These are phyloP conservation scores for Platygyra sinensis DNA, from an alignment of 64 coral and sea anemone species.

Conservation along the genomic window DNA sequence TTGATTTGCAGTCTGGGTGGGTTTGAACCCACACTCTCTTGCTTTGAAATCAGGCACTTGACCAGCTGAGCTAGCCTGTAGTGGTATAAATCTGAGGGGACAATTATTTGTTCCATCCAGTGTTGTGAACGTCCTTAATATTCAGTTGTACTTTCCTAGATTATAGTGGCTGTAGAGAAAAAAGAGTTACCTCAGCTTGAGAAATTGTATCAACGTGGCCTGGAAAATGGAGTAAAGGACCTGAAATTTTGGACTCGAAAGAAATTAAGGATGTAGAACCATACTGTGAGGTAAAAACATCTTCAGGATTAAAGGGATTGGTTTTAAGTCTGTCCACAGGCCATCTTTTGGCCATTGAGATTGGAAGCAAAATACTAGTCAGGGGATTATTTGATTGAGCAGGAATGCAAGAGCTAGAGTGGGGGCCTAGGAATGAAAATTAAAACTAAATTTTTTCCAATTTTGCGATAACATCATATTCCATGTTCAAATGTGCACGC, in stretches of 20 bases:
- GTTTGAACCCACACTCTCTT: too few species aligned
- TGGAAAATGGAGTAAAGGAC: constrained; percentile 92
- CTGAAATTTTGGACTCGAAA: constrained; percentile 75
- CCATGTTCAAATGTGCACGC: too few species aligned
- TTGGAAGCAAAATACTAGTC: too few species aligned
- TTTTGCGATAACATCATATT: too few species aligned
- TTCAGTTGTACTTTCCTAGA: constrained; percentile 50
- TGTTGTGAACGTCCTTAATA: too few species aligned
- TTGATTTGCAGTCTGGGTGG: too few species aligned
- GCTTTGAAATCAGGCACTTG: too few species aligned
- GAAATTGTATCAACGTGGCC: constrained; percentile 84
- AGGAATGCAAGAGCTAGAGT: too few species aligned
- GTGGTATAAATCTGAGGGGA: neutral
- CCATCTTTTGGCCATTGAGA: neutral
- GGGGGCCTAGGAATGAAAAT: too few species aligned
- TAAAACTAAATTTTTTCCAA: too few species aligned
- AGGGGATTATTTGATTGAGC: too few species aligned
- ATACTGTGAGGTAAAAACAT: constrained; percentile 76
- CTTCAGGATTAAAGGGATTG: neutral
- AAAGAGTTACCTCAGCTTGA: constrained; percentile 81
- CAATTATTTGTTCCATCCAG: neutral
- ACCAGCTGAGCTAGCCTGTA: too few species aligned
- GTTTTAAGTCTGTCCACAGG: neutral
- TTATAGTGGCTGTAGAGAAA: constrained; percentile 95
- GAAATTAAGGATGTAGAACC: constrained; percentile 90